Evolutionary conservation across 2,888 invertebrate species (phyloP), one percentile per base, ranked within the genome.

Genomic region (Octonoba sinensis): DNA sequence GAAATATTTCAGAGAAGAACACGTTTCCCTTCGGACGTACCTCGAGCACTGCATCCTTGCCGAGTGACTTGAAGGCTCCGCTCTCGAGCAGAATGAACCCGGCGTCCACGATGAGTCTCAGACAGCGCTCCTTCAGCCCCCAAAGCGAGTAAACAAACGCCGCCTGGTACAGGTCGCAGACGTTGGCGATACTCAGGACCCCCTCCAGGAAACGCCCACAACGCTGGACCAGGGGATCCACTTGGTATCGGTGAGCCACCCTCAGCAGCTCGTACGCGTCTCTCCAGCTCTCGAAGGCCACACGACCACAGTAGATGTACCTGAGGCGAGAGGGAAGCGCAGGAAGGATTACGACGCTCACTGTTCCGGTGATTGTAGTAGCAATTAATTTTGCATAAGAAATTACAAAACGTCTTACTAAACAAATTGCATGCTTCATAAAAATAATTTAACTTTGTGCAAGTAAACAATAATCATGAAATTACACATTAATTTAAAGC

Each of bases 201-300:
- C 24, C 56, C 49, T 82, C 82, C n/a, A 82, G 54, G 49, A 76
- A 75, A 12, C 66, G 36, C 11, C 51, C 65, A 65, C 82, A 82
- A 15, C 66, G 44, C 24, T 82, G 74, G 16, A 82, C 70, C 1
- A 82, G 66, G 2, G 74, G 82, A 13, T 82, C 75, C 6, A 82
- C 57, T 57, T 82, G 82, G 51, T 82, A 82, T 18, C 75, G 75
- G 36, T 82, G 82, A 1, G 82, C 70, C 12, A 75, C 82, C n/a
- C 65, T 65, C 1, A 82, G 27, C 2, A 82, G 51, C 44, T 75
- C 82, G 18, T 70, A 27, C 3, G 69, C 70, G 13, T 59, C 65
- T 3, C 49, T 56, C 82, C 82, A 82, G 15, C 59, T 75, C 46
- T 82, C 75, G 6, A 82, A 24, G 16, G 22, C 24, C 3, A 70